Conservation (phyloP, 2,797 vertebrate species). For the Emydoidea blandingii region DNA sequence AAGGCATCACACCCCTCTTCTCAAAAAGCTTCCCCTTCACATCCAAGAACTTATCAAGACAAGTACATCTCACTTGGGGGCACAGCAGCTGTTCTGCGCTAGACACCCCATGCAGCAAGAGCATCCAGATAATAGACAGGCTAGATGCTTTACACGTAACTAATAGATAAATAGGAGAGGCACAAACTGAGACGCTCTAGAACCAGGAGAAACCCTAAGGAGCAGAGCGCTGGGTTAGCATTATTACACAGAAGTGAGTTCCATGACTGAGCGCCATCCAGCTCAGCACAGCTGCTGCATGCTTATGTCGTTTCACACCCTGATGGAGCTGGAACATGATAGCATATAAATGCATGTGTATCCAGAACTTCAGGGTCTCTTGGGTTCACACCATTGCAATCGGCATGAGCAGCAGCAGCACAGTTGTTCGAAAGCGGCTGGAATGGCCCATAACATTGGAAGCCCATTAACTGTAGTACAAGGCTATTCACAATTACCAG, state of each 20-base stretch:
- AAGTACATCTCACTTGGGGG: background rate
- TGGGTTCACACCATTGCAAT: background rate
- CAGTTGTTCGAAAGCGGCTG: fast-evolving
- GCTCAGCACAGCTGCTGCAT: background rate
- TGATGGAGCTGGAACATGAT: background rate
- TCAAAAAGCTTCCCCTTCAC: fast-evolving
- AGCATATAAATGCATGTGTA: background rate
- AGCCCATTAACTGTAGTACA: background rate
- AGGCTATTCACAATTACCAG: background rate
- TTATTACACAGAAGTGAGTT: background rate
- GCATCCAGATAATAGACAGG: background rate
- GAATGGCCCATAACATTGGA: background rate
- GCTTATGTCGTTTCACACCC: background rate
- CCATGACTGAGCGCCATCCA: background rate
- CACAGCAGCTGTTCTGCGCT: background rate
- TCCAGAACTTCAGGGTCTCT: background rate
- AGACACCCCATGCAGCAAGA: background rate
- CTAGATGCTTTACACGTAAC: background rate
- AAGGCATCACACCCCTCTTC: background rate
- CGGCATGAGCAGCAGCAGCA: fast-evolving
- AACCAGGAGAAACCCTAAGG: background rate
- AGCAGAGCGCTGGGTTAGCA: background rate
- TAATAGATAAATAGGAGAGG: fast-evolving
- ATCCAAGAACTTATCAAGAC: background rate
- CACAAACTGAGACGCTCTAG: background rate